These are phyloP conservation scores for Hylomyscus alleni DNA, from an alignment of 2,797 vertebrate species.

Conservation along the genomic window DNA sequence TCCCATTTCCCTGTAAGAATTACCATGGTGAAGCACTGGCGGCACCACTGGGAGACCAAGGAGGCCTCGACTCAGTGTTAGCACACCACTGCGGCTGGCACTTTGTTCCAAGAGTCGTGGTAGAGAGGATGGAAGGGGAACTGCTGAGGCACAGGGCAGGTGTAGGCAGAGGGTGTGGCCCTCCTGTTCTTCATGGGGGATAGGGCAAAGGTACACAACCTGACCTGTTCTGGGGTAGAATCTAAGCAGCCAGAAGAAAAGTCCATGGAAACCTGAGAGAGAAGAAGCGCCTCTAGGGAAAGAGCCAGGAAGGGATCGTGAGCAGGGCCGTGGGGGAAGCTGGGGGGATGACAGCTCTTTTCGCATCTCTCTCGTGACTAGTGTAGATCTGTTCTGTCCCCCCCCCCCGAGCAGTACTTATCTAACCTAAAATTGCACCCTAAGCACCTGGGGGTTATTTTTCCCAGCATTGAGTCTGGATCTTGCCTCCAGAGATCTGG, in stretches of 20 bases:
- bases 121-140: not conserved
- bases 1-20: not conserved
- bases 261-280: not conserved
- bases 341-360: not conserved
- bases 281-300: not conserved
- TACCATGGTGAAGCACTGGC: not conserved
- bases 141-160: not conserved
- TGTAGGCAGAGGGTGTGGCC: accelerated
- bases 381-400: not conserved
- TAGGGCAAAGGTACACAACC: too few species aligned
- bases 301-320: not conserved
- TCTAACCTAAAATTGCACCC: not conserved
- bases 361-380: not conserved
- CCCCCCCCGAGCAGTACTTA: not conserved
- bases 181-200: not conserved
- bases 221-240: not conserved
- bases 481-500: not conserved
- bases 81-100: not conserved
- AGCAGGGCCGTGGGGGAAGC: not conserved
- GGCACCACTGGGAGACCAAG: not conserved
- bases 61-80: not conserved
- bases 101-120: not conserved
- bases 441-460: not conserved
- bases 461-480: not conserved
- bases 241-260: not conserved